Base-by-base conservation (phyloP, 2,797 vertebrate species). In the Orientallactaga sibirica region DNA sequence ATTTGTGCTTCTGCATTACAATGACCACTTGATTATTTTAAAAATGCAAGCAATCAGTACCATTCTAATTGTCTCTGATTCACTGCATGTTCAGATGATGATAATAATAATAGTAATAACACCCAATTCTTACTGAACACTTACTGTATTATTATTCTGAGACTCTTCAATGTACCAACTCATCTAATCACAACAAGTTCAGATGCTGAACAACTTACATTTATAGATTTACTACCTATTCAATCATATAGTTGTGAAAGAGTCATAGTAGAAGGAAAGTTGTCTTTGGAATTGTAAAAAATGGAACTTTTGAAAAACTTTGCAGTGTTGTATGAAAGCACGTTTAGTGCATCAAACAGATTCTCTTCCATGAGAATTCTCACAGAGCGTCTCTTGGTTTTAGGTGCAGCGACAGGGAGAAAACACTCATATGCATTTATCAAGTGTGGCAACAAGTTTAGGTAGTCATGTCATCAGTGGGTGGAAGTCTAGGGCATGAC, bases 11-110 rank as follows among this genome's bases (percentile, higher is more conserved):
- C 81, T 73, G 15, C 37, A 75, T 95, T 52, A 95, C 92, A 95
- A 94, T 88, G 48, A 71, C 68, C 52, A 91, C 37, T 93, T 96
- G 92, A 95, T 96, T 95, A 64, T 92, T 92, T 82, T 81, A 6
- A 71, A 92, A 91, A 76, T 76, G 70, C 68, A 86, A 87, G 43
- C 67, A 93, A 94, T 96, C 84, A 95, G 18, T 78, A 55, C 85
- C 85, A 62, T 91, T 94, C 71, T 87, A 86, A 84, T 74, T 58
- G 33, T 88, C 76, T 22, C 70, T 19, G 37, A 92, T 93, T 90
- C 71, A 67, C 43, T 58, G 52, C 12, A 52, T 80, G 41, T 43
- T 83, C 73, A 73, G 66, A 48, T 62, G 41, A 43, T 68, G 67
- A 79, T 8, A 52, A 71, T 41, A 64, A 61, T 5, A 84, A 85